Evolutionary conservation across 2,797 vertebrate genomes (phyloP), one percentile per base, ranked within the genome.

Genomic region (Lerista edwardsae): DNA sequence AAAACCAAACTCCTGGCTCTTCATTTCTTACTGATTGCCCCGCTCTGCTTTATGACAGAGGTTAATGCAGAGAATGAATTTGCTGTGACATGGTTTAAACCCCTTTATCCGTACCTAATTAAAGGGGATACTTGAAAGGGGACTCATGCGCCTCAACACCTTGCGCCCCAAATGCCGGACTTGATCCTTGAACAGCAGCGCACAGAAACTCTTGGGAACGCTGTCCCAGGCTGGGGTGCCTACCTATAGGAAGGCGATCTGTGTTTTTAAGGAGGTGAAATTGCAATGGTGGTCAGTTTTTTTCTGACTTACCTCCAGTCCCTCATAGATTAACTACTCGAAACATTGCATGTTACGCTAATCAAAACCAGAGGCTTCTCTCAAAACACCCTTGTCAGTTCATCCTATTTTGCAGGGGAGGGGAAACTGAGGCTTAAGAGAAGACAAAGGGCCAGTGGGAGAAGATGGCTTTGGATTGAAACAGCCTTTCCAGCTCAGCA

Each of bases 31-130:
- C 91, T 95, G 94, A 93, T 96, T 95, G 91, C 79, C 36, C 78
- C 41, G 75, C 80, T 86, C 84, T 93, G 92, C 93, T 93, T 92
- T 94, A 86, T 94, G 92, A 92, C 93, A 92, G 90, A 94, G 92
- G 93, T 94, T 95, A 94, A 92, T 85, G 84, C 85, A 17, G 89
- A 93, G 86, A 93, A 86, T 93, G 92, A 86, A 82, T 80, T 84
- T 91, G 79, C 84, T 77, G 90, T 92, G 88, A 90, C 83, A 86
- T 86, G 79, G 88, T 93, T 95, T 93, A 94, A 96, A 93, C 83
- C 91, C 94, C 93, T 90, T 96, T 96, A 91, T 94, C 95, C 95
- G 94, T 94, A 93, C 94, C 94, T 96, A 95, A 96, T 96, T 96
- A 94, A 95, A 95, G 92, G 83, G 91, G 94, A 94, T 92, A 80